Evolutionary conservation across 2,113 vertebrate genomes (phyloP), one percentile per base, ranked within the genome.

Genomic region (Hyla sarda): DNA sequence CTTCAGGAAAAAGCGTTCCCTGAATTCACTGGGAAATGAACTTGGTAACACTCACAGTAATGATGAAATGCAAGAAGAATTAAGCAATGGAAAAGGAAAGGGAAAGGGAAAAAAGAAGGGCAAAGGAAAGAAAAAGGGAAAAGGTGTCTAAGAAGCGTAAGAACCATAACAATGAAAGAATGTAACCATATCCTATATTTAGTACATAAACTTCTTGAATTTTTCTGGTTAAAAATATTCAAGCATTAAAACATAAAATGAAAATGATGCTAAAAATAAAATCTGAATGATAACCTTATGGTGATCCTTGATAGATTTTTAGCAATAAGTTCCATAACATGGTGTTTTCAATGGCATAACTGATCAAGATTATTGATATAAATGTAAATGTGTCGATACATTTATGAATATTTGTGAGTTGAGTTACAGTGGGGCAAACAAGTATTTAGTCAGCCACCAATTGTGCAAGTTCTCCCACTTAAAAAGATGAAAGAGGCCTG

Each of bases 201-300:
- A 23, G 28, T 14, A 34, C 10, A 32, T 14, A 82, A 16, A 17
- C 16, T 19, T 10, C 19, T 41, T 23, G 1, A 34, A 32, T 71
- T 45, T 28, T n/a, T 48, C 5, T 32, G 48, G 11, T 60, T 25
- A 2, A 71, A 52, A 17, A 37, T 16, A 65, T 3, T 14, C 47
- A 71, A 37, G 80, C 81, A 82, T 34, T 71, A 82, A 82, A 67
- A 62, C 21, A 2, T 19, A 41, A 19, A 60, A 62, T 28, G 2
- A 28, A 62, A 65, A 65, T 16, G 25, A 30, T 32, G 25, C 62
- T 65, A 6, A 69, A 69, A 69, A 34, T 34, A 34, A 34, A 69
- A 32, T 37, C 5, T 21, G 16, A 69, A 69, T 69, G 65, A 28
- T 34, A 21, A 69, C 30, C 30, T 19, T 37, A 69, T 69, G 65